Evolutionary conservation across 2,797 vertebrate species (phyloP).

Genomic region (Melanotaenia parkinsoni): DNA sequence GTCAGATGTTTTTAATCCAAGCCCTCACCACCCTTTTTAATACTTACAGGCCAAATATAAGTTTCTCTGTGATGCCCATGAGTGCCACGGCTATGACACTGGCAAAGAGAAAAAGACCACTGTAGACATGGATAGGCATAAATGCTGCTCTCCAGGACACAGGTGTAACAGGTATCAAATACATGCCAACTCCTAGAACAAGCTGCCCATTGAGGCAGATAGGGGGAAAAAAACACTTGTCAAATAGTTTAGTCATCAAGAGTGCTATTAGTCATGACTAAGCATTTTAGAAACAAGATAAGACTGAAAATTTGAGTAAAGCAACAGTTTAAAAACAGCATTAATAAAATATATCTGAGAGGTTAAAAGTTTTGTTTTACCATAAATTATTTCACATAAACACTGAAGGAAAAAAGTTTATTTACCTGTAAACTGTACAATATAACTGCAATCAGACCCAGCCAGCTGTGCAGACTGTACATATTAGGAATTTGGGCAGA

Average conservation of each 20-base stretch:
- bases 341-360: neutral
- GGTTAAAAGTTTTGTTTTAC: neutral
- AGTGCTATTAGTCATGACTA: constrained; percentile 19
- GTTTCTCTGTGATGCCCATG: constrained; percentile 96
- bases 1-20: neutral
- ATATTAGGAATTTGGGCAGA: constrained; percentile 88
- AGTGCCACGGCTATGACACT: constrained; percentile 88
- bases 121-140: constrained; percentile 91
- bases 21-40: neutral
- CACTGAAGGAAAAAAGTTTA: neutral
- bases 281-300: constrained; percentile 7
- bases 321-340: neutral
- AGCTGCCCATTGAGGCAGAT: constrained; percentile 81
- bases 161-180: constrained; percentile 89
- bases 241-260: constrained; percentile 20
- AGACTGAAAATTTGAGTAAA: neutral
- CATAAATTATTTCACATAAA: neutral
- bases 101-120: constrained; percentile 89
- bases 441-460: constrained; percentile 87
- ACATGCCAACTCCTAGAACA: constrained; percentile 86
- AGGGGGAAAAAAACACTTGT: constrained; percentile 12
- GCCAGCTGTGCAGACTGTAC: constrained; percentile 99
- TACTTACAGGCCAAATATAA: constrained; percentile 93
- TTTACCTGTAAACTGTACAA: constrained; percentile 90
- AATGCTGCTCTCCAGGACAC: constrained; percentile 80